Percentiles rank a stretch among this genome's conserved stretches.
Conservation (phyloP, 2,888 invertebrate genomes). For the Barypeithes pellucidus region DNA sequence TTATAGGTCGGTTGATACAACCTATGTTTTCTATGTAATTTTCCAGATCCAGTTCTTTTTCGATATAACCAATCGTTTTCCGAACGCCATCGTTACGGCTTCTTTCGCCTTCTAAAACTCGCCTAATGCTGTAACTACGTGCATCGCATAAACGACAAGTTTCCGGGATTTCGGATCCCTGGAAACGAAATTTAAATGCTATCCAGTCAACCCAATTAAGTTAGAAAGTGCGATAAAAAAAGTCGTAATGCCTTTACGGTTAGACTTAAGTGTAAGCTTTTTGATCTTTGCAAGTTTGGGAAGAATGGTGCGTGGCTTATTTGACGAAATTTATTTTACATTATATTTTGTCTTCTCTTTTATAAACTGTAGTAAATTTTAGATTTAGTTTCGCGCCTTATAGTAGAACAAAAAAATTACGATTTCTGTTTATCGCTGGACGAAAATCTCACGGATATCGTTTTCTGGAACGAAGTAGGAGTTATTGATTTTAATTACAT, state of each 20-base stretch:
- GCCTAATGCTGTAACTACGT: constrained; percentile 34
- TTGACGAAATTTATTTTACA: not conserved
- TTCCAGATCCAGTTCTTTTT: constrained; percentile 1
- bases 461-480: no score
- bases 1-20: no score
- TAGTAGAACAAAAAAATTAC: no score
- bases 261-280: constrained; percentile 4
- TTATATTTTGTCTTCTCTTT: not conserved
- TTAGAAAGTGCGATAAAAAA: constrained; percentile 26
- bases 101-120: constrained; percentile 24
- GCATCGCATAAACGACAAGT: constrained; percentile 25
- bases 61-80: constrained; percentile 29
- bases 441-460: no score
- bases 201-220: constrained; percentile 28
- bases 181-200: constrained; percentile 31
- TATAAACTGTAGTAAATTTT: no score
- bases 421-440: no score
- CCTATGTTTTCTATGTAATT: no score
- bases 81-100: constrained; percentile 19
- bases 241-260: constrained; percentile 23
- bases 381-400: no score
- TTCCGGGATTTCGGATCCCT: constrained; percentile 16
- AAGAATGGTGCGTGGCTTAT: not conserved
- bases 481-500: no score
- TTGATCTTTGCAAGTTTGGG: not conserved